These are phyloP conservation scores for Anniella stebbinsi DNA, from an alignment of 2,797 vertebrate genomes.

Conservation along the genomic window DNA sequence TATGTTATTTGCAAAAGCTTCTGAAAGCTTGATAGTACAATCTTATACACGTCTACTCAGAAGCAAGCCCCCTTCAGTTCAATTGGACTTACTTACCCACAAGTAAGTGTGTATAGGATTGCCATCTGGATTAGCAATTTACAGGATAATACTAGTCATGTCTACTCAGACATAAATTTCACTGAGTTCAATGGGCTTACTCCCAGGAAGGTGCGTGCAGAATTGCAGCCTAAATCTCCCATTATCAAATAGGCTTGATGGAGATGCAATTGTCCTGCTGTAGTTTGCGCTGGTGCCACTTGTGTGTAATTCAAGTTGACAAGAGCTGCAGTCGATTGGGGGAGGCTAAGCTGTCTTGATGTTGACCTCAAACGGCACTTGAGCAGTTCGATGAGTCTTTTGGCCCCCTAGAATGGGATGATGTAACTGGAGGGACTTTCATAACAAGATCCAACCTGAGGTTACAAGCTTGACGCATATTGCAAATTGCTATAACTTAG, in stretches of 20 bases:
- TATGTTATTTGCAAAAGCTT: too few relatives aligned
- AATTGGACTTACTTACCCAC: neutral
- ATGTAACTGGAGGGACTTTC: neutral
- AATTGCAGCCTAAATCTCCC: slow-evolving; percentile 32
- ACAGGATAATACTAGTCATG: neutral
- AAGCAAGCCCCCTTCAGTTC: neutral
- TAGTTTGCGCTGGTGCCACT: slow-evolving; percentile 39
- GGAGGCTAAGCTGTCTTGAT: slow-evolving; percentile 36
- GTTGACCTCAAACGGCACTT: slow-evolving; percentile 43
- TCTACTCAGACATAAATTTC: neutral
- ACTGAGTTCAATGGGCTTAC: neutral
- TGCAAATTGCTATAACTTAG: slow-evolving; percentile 33
- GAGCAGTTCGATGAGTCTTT: slow-evolving; percentile 2
- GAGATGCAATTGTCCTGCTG: slow-evolving; percentile 61
- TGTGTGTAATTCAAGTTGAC: slow-evolving; percentile 66
- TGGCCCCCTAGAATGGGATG: neutral
- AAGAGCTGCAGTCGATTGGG: slow-evolving; percentile 30
- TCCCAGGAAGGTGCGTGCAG: neutral
- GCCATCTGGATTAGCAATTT: slow-evolving; percentile 31
- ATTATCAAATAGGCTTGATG: slow-evolving; percentile 54
- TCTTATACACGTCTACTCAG: neutral
- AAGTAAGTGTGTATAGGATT: neutral
- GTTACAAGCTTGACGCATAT: slow-evolving; percentile 27
- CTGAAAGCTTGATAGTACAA: neutral
- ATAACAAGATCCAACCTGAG: slow-evolving; percentile 36